Percentiles rank a stretch among this genome's conserved stretches.
Conservation (phyloP, 2,888 invertebrate species). For the Petrolisthes manimaculis region DNA sequence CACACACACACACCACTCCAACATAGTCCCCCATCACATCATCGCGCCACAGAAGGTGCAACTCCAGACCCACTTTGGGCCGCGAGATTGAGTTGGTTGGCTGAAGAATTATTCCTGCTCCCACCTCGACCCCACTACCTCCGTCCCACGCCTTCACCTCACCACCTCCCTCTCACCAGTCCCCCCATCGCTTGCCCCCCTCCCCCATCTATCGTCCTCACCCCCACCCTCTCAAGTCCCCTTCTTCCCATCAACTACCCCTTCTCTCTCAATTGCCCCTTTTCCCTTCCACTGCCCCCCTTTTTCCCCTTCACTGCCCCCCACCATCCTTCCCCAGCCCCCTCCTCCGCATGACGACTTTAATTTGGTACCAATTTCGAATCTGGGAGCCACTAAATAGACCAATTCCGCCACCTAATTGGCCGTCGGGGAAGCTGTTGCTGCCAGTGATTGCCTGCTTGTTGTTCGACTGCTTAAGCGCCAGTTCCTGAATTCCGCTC, state of each 20-base stretch:
- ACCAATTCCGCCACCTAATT: constrained; percentile 37
- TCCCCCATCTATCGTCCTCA: not conserved
- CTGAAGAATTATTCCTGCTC: not conserved
- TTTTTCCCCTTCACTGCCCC: not conserved
- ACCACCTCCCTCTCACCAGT: not conserved
- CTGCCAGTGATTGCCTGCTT: constrained; percentile 25
- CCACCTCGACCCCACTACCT: not conserved
- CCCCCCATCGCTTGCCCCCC: not conserved
- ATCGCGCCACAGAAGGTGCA: too few relatives aligned
- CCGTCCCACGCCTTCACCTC: not conserved
- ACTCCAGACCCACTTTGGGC: not conserved
- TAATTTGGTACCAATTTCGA: constrained; percentile 46
- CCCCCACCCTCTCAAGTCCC: not conserved
- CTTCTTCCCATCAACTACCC: not conserved
- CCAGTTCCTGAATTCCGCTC: not conserved
- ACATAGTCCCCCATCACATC: too few relatives aligned
- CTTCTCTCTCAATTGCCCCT: not conserved
- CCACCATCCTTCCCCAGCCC: not conserved
- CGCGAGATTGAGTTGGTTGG: not conserved
- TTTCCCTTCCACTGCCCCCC: not conserved
- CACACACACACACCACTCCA: too few relatives aligned
- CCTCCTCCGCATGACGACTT: constrained; percentile 20
- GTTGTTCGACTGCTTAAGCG: constrained; percentile 16
- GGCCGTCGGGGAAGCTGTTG: constrained; percentile 20
- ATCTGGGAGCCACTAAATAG: constrained; percentile 31